These are phyloP conservation scores for Parnassius smintheus DNA, from an alignment of 2,888 invertebrate genomes.

Conservation along the genomic window DNA sequence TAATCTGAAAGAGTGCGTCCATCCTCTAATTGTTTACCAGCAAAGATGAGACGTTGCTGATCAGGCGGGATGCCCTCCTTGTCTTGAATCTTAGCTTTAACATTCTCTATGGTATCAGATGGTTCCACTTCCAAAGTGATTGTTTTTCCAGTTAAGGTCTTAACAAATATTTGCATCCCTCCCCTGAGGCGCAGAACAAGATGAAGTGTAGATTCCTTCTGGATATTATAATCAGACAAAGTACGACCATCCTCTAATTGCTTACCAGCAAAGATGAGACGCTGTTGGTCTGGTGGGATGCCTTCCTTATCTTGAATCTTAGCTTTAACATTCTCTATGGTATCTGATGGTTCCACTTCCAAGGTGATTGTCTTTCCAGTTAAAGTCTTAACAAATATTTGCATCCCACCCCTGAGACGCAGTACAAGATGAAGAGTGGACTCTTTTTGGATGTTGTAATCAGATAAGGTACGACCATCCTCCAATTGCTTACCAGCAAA, in stretches of 20 bases:
- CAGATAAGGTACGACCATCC: conserved; percentile 46
- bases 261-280: neutral
- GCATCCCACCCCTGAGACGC: conserved; percentile 54
- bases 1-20: neutral
- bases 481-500: conserved; percentile 83
- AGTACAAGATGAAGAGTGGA: conserved; percentile 48
- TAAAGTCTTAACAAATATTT: conserved; percentile 50
- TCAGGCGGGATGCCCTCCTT: conserved; percentile 66
- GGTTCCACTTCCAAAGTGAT: conserved; percentile 61
- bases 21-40: conserved; percentile 34
- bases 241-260: conserved; percentile 36
- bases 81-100: conserved; percentile 64
- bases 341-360: conserved; percentile 34
- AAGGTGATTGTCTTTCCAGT: conserved; percentile 51
- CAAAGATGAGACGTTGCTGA: conserved; percentile 61
- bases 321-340: conserved; percentile 3
- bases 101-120: conserved; percentile 63
- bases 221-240: conserved; percentile 33
- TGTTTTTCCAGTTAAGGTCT: conserved; percentile 54
- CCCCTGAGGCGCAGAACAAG: conserved; percentile 36
- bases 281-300: neutral
- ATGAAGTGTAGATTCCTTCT: conserved; percentile 30
- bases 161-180: conserved; percentile 57
- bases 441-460: conserved; percentile 31
- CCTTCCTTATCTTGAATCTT: conserved; percentile 5